A percentile compares a stretch with the other conserved stretches of the same genome.
phyloP scores from a whole-genome alignment of 2,797 vertebrate genomes.

The Leptodactylus fallax region DNA sequence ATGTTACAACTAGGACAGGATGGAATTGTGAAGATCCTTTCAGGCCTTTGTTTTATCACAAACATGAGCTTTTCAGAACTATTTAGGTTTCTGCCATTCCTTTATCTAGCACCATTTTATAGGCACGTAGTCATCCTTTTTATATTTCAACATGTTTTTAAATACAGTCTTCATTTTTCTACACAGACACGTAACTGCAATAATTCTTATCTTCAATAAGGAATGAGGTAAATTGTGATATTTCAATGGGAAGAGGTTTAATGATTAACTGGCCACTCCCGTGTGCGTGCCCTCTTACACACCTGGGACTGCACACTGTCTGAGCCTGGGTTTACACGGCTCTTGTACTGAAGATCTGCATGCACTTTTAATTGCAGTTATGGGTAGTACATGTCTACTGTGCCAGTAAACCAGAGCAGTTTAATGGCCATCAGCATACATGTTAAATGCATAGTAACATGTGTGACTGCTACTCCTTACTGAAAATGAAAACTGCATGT shows the following conservation, averaged over 20 bases:
- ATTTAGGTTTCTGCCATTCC: neutral
- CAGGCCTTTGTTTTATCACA: neutral
- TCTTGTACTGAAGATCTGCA: too few relatives aligned
- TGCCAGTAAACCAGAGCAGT: too few relatives aligned
- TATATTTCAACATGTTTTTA: neutral
- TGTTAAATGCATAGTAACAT: too few relatives aligned
- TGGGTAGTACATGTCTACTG: too few relatives aligned
- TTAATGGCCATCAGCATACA: too few relatives aligned
- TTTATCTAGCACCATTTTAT: neutral
- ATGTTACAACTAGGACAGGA: too few relatives aligned
- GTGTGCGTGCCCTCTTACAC: constrained; percentile 55
- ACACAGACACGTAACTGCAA: constrained; percentile 26
- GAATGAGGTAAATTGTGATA: constrained; percentile 58
- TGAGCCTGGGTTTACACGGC: neutral
- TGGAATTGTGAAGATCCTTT: neutral
- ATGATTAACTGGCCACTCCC: constrained; percentile 58
- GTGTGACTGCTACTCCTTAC: too few relatives aligned
- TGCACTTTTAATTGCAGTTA: too few relatives aligned
- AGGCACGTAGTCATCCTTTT: neutral
- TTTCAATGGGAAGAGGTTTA: constrained; percentile 53
- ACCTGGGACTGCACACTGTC: constrained; percentile 5
- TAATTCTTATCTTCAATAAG: constrained; percentile 48
- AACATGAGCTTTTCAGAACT: neutral
- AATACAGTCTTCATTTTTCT: neutral
- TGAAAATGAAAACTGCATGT: too few relatives aligned